phyloP scores from a whole-genome alignment of 2,888 invertebrate species.

The Ochropleura leucogaster region DNA sequence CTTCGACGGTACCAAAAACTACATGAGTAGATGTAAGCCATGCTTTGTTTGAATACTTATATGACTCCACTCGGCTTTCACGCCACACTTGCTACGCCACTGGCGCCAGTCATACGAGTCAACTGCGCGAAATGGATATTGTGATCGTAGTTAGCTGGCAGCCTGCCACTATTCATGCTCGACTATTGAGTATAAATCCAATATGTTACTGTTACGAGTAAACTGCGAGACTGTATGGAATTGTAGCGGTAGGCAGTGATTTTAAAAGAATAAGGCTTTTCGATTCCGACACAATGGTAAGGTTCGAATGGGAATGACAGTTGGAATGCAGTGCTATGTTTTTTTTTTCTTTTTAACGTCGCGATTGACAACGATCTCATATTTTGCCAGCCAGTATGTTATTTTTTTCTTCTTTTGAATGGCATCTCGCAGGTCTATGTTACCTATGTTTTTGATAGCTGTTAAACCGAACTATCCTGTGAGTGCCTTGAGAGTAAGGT shows the following conservation, averaged over 20 bases:
- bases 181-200: constrained; percentile 60
- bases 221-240: constrained; percentile 24
- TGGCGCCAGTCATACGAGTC: constrained; percentile 53
- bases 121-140: constrained; percentile 61
- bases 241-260: constrained; percentile 13
- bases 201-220: constrained; percentile 59
- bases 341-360: background rate
- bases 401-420: no score
- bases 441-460: no score
- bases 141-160: constrained; percentile 59
- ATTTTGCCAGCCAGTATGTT: background rate
- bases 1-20: background rate
- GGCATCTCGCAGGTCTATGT: no score
- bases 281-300: constrained; percentile 3
- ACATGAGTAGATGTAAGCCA: constrained; percentile 11
- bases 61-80: constrained; percentile 37
- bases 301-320: constrained; percentile 4
- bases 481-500: no score
- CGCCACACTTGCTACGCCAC: constrained; percentile 42
- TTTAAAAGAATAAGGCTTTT: constrained; percentile 37
- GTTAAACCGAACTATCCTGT: no score
- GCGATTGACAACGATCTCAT: background rate
- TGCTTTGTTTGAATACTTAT: constrained; percentile 39
- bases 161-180: constrained; percentile 54
- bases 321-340: background rate